Evolutionary conservation across 2,113 vertebrate genomes (phyloP), one percentile per base, ranked within the genome.

Genomic region (Zingel zingel): DNA sequence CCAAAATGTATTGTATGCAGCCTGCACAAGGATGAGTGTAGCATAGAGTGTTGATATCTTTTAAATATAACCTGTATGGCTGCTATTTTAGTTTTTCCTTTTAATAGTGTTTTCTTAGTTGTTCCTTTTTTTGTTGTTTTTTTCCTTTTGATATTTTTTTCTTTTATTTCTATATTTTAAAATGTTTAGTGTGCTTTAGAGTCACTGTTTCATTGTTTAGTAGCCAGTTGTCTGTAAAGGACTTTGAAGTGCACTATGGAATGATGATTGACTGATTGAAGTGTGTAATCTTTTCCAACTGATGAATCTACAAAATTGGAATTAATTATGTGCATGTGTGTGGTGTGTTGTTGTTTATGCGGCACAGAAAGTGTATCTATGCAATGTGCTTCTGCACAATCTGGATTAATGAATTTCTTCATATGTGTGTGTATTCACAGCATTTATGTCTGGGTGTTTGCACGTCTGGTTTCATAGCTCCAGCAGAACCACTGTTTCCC

Each of bases 371-470:
- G 9, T 30, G 36, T 30, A 9, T 5, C 8, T 27, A 25, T 72
- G 21, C 6, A 43, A 23, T 51, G 15, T 39, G 15, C 23, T 23
- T 56, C 57, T 56, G 36, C 58, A 43, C 14, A 27, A 43, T 62
- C 5, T 74, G 23, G 78, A 74, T 75, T 59, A 50, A 64, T 68
- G 10, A 15, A 64, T 27, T 30, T 68, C 48, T 64, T 27, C 50
- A 59, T 78, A 39, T 27, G 21, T 56, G 36, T 33, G 11, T 43
- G 11, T 54, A 4, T 74, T 33, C 19, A 43, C 43, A 30, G 15
- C 15, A 39, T 65, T 33, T 57, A 11, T 67, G 73, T 25, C 77
- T 81, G 71, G 63, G 62, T 68, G 43, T 77, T 64, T 76, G 27
- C 27, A 51, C 0, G 25, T 70, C 57, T 81, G 50, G 56, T 48